Evolutionary conservation across 2,113 vertebrate genomes (phyloP), one percentile per base, ranked within the genome.

Genomic region (Tachysurus vachellii): DNA sequence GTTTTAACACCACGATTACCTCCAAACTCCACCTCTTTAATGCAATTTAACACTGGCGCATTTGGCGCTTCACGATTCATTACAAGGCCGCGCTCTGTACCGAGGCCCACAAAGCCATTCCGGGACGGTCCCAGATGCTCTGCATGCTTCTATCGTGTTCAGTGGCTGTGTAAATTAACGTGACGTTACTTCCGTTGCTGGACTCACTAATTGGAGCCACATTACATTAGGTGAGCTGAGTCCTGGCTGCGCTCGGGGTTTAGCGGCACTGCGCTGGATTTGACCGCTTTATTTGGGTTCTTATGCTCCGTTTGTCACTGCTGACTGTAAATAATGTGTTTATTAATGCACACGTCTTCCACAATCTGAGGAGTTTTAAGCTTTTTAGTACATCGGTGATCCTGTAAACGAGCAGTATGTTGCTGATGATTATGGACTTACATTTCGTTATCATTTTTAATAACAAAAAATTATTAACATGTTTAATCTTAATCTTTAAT

Each of bases 1-100:
- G n/a, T n/a, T 28, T 50, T 82, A 79, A 62, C 2, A 81, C 54
- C 36, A 31, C 83, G 82, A 70, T 88, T 79, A 61, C 68, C 76
- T 84, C 50, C 50, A n/a, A 42, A 56, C 62, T 88, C 70, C 85
- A 83, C 87, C 87, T 64, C 36, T 88, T 73, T 93, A 91, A 93
- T 92, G 89, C 90, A 91, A 92, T 92, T 91, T 91, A 91, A 91
- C 91, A 92, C 84, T 88, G 89, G 73, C 83, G 66, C 87, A 86
- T 91, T 91, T 87, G 82, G 77, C 85, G 66, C 88, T 90, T 91
- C 84, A 88, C 86, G 88, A 91, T 88, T 91, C 88, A 90, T 89
- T 88, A 88, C 23, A 61, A 84, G 85, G 68, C 85, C 73, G 26
- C 50, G 84, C 85, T 83, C n/a, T 66, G 36, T 59, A 80, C 54